These are phyloP conservation scores for Nyctibius grandis DNA, from an alignment of 2,797 vertebrate genomes.

Conservation along the genomic window DNA sequence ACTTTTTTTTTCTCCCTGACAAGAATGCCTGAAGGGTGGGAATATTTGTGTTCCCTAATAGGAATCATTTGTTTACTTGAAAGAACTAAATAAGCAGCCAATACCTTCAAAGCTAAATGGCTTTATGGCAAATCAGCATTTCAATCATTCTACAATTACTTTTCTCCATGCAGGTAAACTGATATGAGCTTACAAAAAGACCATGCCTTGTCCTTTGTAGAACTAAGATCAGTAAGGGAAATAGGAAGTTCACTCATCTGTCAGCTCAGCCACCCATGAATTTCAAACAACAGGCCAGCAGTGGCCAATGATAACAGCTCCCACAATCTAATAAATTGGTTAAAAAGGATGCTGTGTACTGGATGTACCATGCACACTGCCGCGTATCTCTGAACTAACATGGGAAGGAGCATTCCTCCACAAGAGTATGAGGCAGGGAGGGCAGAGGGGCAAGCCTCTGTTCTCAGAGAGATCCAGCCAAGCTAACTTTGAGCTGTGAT, in stretches of 20 bases:
- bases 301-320: not conserved
- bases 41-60: not conserved
- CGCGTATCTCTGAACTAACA: not conserved
- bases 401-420: not conserved
- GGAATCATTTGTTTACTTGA: not conserved
- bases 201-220: not conserved
- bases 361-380: not conserved
- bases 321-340: not conserved
- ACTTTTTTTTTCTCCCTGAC: not conserved
- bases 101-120: not conserved
- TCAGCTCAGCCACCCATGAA: not conserved
- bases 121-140: not conserved
- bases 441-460: not conserved
- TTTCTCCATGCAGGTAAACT: not conserved
- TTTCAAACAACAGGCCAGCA: not conserved
- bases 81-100: not conserved
- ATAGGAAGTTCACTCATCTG: not conserved
- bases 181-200: not conserved
- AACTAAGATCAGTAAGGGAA: not conserved
- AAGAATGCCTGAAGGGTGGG: not conserved
- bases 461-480: not conserved
- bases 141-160: not conserved
- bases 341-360: not conserved
- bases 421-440: not conserved
- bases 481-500: accelerated